Base-by-base conservation (phyloP, 2,113 vertebrate species). In the Gnathonemus longibarbis region DNA sequence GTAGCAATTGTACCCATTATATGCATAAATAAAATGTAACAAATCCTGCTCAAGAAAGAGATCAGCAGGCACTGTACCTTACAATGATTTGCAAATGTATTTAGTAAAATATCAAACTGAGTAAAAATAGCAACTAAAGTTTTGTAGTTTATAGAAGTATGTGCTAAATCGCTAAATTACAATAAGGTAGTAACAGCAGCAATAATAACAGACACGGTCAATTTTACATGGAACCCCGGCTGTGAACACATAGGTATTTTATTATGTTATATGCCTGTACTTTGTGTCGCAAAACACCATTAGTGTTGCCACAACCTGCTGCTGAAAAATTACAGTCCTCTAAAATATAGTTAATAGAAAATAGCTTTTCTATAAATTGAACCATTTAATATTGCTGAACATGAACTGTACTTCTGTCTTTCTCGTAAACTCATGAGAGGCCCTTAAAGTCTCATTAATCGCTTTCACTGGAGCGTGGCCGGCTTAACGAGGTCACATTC, bases 361-460 rank as follows among this genome's bases (percentile, higher is more conserved):
- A 48, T 48, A 48, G 45, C 39, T 84, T 84, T 84, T 84, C 39
- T 84, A 46, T 46, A 84, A 84, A 48, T 24, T 84, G 39, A 84
- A 84, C 8, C 80, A 48, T 84, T 84, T 84, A 45, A 84, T 46
- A 84, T 84, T 84, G 39, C 45, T 84, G 39, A 48, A 45, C 45
- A 84, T 46, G 42, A 84, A 48, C 74, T 80, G 31, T 80, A 80
- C 74, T 84, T 84, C 45, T 84, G 83, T 84, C 45, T 84, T 46
- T 84, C 83, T 45, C 45, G 39, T 84, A 46, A 84, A 46, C 45
- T 48, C 45, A 84, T 46, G 42, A 84, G 45, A 84, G 39, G 21
- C 83, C 42, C 45, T 84, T 84, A 48, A 48, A 84, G 83, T 84
- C 42, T 84, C 39, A 45, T 84, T 84, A 84, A 84, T 84, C 83